Base-by-base conservation (phyloP, 2,888 invertebrate species). In the Galeruca laticollis region DNA sequence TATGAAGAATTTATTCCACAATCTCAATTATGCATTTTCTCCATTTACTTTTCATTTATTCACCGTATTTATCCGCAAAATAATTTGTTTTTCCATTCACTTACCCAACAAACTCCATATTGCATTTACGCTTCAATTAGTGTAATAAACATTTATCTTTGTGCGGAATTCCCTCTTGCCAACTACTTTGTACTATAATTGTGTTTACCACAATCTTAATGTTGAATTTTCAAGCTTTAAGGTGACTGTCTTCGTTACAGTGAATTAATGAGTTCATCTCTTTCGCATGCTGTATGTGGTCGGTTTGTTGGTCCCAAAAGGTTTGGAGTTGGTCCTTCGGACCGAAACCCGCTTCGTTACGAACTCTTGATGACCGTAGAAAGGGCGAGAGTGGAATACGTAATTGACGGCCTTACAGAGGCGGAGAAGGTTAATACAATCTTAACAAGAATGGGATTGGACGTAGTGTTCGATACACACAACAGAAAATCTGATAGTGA, bases 261-360 rank as follows among this genome's bases (percentile, higher is more conserved):
- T 74, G 80, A 80, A 80, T 80, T 80, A 80, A 80, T 79, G 79
- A 79, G 77, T 73, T 68, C 56, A 60, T 68, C 76, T 75, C 75
- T 77, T 78, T 75, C 74, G 77, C 75, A 78, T 79, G 77, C 78
- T 70, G 76, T 71, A 74, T 73, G 76, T 74, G 63, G 49, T 56
- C 49, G 56, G 60, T 33, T 33, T 52, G 35, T 61, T 18, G 11
- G 61, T 51, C 49, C 31, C 51, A 15, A 35, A 51, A 49, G 49
- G 61, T 18, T 35, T 11, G 18, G 33, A 51, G 35, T 61, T 35
- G 49, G 54, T 60, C 61, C 64, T 70, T 37, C 60, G 66, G 70
- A 70, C 74, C 69, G 71, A 63, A 54, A 51, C 18, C 70, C 69
- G 72, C 73, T 78, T 79, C 79, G 79, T 79, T 79, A 78, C 79